A percentile compares a stretch with the other conserved stretches of the same genome.
Conservation (phyloP, 2,797 vertebrate species). For the Poeciliopsis infans region DNA sequence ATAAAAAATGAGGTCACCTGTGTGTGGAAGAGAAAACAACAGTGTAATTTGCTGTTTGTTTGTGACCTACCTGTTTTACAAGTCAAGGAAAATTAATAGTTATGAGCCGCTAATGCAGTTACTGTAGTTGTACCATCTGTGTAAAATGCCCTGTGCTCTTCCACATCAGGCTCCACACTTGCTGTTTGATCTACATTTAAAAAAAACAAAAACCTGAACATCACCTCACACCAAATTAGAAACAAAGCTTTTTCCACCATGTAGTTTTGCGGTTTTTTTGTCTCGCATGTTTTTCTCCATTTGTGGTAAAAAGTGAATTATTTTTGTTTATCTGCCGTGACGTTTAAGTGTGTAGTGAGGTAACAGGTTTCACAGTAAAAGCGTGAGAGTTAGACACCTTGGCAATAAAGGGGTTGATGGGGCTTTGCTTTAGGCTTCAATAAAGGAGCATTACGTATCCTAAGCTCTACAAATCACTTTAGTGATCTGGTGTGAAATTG, state of each 20-base stretch:
- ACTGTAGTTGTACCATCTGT: conserved; percentile 3
- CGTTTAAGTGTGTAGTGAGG: background rate
- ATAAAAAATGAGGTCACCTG: background rate
- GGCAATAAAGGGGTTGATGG: background rate
- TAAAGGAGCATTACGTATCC: background rate
- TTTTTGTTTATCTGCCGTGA: background rate
- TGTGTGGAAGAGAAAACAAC: background rate
- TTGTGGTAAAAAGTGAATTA: background rate
- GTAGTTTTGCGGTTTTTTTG: background rate
- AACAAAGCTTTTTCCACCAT: background rate
- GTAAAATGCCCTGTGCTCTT: conserved; percentile 6
- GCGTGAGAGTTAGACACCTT: background rate
- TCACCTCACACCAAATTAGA: background rate
- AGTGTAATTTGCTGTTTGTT: conserved; percentile 7
- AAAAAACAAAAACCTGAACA: background rate
- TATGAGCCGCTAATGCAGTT: conserved; percentile 9
- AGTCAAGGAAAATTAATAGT: conserved; percentile 5
- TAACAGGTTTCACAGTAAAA: conserved; percentile 6
- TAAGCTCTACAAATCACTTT: background rate
- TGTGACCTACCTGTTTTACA: background rate
- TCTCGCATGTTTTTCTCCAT: background rate
- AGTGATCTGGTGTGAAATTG: background rate
- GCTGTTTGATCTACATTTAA: background rate
- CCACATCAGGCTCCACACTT: background rate
- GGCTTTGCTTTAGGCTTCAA: background rate